Base-by-base conservation (phyloP, 2,888 invertebrate genomes). In the Branchellion lobata region DNA sequence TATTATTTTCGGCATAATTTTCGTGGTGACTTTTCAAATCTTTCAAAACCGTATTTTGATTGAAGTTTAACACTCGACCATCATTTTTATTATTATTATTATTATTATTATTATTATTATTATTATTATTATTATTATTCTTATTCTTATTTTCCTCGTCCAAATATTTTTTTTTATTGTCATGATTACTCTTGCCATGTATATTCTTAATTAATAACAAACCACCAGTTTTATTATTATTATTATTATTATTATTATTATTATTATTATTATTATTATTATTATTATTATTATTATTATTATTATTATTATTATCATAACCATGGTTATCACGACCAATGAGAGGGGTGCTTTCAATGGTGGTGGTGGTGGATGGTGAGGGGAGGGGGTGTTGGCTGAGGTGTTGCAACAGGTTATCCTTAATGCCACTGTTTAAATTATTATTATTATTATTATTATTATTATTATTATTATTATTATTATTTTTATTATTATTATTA, bases 201-300 rank as follows among this genome's bases (percentile, higher is more conserved):
- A n/a, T n/a, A n/a, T n/a, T n/a, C n/a, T n/a, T n/a, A n/a, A n/a
- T n/a, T n/a, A n/a, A n/a, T n/a, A n/a, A n/a, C n/a, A n/a, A n/a
- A n/a, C n/a, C n/a, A n/a, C n/a, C n/a, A n/a, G n/a, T 71, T 18
- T 31, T 71, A 33, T 71, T 71, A 29, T 31, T n/a, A 29, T 71
- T 33, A 11, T 31, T 33, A 33, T 71, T 8, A 33, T 71, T 71
- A n/a, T 71, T 71, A n/a, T 71, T 71, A 8, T 71, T 29, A n/a
- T n/a, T n/a, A n/a, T n/a, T n/a, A n/a, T n/a, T n/a, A n/a, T n/a
- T n/a, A 71, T 27, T 33, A 33, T 29, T 29, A 33, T 31, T 29
- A 71, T 71, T n/a, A 71, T 71, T 71, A 71, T 31, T 71, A 33
- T 71, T 71, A 29, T 31, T n/a, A 29, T 71, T 33, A 11, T 31